Evolutionary conservation across 2,888 invertebrate genomes (phyloP).

Genomic region (Rosalia funebris): DNA sequence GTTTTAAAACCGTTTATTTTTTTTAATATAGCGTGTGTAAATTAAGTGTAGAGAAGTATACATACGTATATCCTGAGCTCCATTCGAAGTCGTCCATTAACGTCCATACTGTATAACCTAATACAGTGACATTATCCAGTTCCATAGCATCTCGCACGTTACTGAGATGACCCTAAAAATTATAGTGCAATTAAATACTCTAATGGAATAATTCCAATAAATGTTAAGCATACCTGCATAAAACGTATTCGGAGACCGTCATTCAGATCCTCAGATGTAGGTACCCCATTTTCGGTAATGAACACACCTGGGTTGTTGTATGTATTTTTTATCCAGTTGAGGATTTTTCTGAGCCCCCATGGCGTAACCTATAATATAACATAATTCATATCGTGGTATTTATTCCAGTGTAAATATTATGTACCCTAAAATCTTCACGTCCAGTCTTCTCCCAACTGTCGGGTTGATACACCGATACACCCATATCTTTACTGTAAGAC

Average conservation of each 20-base stretch:
- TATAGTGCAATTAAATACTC: neutral
- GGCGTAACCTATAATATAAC: constrained; percentile 11
- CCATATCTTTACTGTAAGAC: neutral
- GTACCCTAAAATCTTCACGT: neutral
- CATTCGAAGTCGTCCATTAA: constrained; percentile 18
- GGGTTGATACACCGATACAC: neutral
- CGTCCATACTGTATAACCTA: constrained; percentile 8
- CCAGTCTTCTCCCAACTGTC: neutral
- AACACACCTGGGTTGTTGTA: constrained; percentile 11
- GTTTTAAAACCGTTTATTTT: no score
- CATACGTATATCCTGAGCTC: constrained; percentile 12
- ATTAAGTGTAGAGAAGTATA: no score
- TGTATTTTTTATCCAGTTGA: constrained; percentile 10
- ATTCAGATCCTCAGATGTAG: neutral
- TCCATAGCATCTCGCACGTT: constrained; percentile 15
- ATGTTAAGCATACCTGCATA: neutral
- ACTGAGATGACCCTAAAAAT: constrained; percentile 8
- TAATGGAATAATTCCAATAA: neutral
- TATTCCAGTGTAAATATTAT: no score
- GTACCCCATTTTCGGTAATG: constrained; percentile 17
- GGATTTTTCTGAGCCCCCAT: constrained; percentile 11
- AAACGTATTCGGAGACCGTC: neutral
- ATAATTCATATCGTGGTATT: no score
- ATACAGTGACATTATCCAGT: neutral
- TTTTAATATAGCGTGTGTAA: no score